Percentiles rank a stretch among this genome's conserved stretches.
phyloP scores from a whole-genome alignment of 2,113 vertebrate species.

The Dendropsophus ebraccatus region DNA sequence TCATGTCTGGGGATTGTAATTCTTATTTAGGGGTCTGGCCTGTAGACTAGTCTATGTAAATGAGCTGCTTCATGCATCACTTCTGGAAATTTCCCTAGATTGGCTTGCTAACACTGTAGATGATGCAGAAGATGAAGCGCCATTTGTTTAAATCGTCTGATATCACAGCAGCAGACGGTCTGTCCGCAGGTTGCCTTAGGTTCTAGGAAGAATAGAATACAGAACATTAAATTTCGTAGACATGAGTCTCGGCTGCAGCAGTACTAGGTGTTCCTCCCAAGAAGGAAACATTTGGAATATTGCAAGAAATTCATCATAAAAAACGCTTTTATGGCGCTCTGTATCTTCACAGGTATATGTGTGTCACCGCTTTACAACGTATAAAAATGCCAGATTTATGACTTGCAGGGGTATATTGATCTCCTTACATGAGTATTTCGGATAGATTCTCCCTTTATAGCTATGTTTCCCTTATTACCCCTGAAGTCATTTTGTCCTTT shows the following conservation, averaged over 20 bases:
- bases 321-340: not conserved
- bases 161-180: not conserved
- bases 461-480: not conserved
- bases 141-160: not conserved
- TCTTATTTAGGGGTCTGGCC: not conserved
- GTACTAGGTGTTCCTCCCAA: not conserved
- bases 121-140: not conserved
- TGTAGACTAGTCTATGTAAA: no score
- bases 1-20: not conserved
- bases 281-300: not conserved
- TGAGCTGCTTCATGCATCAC: not conserved
- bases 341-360: not conserved
- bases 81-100: not conserved
- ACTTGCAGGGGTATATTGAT: not conserved
- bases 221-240: not conserved
- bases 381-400: conserved; percentile 10
- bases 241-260: not conserved
- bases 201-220: not conserved
- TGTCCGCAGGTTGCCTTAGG: not conserved
- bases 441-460: not conserved
- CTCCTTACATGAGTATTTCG: not conserved
- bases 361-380: not conserved
- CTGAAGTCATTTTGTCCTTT: no score
- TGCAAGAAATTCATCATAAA: conserved; percentile 14
- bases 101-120: not conserved